phyloP scores from a whole-genome alignment of 2,113 vertebrate genomes.

The Galbula dea region DNA sequence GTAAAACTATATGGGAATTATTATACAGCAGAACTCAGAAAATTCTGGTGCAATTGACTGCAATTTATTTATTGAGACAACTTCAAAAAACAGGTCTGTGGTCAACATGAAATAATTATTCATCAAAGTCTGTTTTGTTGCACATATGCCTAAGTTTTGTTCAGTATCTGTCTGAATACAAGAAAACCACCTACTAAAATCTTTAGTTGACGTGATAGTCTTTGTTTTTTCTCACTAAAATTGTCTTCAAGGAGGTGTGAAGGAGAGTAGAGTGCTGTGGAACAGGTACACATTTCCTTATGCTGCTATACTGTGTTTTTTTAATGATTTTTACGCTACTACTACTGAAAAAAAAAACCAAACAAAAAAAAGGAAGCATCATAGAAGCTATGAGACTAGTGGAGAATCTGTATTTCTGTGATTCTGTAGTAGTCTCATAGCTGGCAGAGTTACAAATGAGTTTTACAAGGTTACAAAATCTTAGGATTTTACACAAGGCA shows the following conservation, averaged over 20 bases:
- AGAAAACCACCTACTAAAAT: neutral
- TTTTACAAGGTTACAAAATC: neutral
- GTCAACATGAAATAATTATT: neutral
- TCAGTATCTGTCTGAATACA: neutral
- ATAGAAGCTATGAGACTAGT: too few species aligned
- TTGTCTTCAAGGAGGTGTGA: neutral
- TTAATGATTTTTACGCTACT: neutral
- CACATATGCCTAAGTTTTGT: neutral
- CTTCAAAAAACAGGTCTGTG: neutral
- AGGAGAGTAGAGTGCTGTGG: neutral
- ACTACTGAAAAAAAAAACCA: neutral
- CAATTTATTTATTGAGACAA: neutral
- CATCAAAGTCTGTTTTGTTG: neutral
- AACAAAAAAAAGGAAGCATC: neutral
- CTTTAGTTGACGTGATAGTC: neutral
- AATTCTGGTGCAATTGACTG: neutral
- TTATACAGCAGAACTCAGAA: neutral
- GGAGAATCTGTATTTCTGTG: too few species aligned
- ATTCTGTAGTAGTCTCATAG: neutral
- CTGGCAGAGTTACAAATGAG: neutral
- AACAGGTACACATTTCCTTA: neutral
- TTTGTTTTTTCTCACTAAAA: neutral
- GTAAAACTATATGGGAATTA: neutral
- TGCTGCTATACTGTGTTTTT: neutral
- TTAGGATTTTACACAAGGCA: neutral